These are phyloP conservation scores for Tiliacea aurago DNA, from an alignment of 2,888 invertebrate species.

Conservation along the genomic window DNA sequence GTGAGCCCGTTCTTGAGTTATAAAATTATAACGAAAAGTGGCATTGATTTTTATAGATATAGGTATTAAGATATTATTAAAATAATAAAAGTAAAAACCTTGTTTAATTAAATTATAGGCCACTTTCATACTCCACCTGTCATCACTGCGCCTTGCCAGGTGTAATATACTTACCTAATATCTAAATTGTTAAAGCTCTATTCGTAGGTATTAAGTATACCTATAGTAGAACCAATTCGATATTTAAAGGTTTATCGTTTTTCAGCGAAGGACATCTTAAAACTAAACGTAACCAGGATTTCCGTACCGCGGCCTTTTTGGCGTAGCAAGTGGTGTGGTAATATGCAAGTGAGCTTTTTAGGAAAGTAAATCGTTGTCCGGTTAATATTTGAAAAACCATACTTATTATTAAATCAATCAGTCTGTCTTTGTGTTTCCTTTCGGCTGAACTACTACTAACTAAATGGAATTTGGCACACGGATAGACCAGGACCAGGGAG, in stretches of 20 bases:
- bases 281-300: conserved; percentile 27
- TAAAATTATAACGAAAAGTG: too few species aligned
- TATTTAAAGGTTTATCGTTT: conserved; percentile 1
- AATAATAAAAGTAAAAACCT: too few species aligned
- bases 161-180: too few species aligned
- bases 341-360: not conserved
- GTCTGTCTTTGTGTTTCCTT: not conserved
- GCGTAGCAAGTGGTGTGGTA: not conserved
- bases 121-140: too few species aligned
- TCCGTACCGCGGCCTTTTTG: conserved; percentile 5
- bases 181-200: too few species aligned
- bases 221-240: not conserved
- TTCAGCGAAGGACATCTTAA: conserved; percentile 28
- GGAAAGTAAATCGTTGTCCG: not conserved
- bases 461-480: not conserved
- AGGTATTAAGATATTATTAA: too few species aligned
- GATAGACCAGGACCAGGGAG: not conserved
- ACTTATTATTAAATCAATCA: not conserved
- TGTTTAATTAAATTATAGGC: too few species aligned
- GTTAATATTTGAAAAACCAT: not conserved
- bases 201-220: too few species aligned
- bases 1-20: too few species aligned
- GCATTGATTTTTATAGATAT: too few species aligned
- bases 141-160: too few species aligned
- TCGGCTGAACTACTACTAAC: not conserved